Conservation (phyloP, 35 echinoderm and acorn worm species). For the Ophiothrix spiculata region DNA sequence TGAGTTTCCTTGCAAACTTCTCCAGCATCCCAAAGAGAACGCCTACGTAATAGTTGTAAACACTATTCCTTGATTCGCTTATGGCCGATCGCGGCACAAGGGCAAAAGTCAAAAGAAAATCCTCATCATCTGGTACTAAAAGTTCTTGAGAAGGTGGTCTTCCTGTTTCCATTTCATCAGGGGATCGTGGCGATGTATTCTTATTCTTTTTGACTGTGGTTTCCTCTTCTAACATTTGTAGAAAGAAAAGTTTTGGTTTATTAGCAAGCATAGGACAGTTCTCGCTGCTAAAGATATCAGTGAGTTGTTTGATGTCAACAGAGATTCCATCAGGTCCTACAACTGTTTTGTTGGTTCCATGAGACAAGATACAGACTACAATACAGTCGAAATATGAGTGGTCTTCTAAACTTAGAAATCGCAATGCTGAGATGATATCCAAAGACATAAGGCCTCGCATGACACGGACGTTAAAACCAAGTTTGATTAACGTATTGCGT, state of each 20-base stretch:
- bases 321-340: constrained; percentile 66
- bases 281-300: constrained; percentile 72
- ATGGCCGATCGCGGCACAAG: constrained; percentile 48
- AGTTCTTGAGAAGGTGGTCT: not conserved
- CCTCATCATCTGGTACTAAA: constrained; percentile 73
- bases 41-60: constrained; percentile 63
- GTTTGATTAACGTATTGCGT: constrained; percentile 67
- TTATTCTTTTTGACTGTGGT: not conserved
- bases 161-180: no score
- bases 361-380: constrained; percentile 72
- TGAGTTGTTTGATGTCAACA: constrained; percentile 76
- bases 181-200: not conserved
- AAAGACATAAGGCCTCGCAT: constrained; percentile 90
- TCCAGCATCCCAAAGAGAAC: constrained; percentile 66
- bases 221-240: constrained; percentile 59
- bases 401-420: constrained; percentile 82
- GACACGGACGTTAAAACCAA: constrained; percentile 89
- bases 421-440: constrained; percentile 82
- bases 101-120: constrained; percentile 82
- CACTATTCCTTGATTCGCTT: constrained; percentile 26
- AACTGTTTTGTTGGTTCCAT: constrained; percentile 47
- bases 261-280: constrained; percentile 84
- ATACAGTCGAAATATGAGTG: constrained; percentile 93
- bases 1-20: constrained; percentile 72
- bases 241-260: constrained; percentile 88